Evolutionary conservation across 2,888 invertebrate genomes (phyloP).

Genomic region (Thera obeliscata): DNA sequence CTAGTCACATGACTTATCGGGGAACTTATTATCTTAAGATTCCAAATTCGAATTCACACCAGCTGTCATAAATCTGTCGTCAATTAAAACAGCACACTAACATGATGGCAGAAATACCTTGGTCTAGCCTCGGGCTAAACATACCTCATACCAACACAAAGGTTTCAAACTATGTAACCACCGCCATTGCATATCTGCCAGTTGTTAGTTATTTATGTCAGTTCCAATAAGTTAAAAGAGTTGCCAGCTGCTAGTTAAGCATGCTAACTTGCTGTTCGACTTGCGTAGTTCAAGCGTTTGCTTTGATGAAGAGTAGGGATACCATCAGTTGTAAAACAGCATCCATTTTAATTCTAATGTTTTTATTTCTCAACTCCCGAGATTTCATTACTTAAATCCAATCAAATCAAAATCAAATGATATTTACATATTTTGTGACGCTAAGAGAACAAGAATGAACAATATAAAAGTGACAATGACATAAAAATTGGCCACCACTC

Average conservation of each 20-base stretch:
- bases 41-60: not conserved
- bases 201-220: constrained; percentile 41
- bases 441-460: too few relatives aligned
- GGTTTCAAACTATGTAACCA: constrained; percentile 26
- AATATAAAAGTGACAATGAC: too few relatives aligned
- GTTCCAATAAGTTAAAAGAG: constrained; percentile 42
- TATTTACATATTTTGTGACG: too few relatives aligned
- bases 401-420: too few relatives aligned
- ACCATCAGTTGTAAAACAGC: constrained; percentile 21
- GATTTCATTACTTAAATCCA: too few relatives aligned
- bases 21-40: too few relatives aligned
- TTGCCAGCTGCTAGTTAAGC: constrained; percentile 41
- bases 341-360: too few relatives aligned
- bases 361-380: too few relatives aligned
- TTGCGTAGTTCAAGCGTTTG: constrained; percentile 28
- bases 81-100: not conserved
- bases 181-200: constrained; percentile 27
- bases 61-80: not conserved
- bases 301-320: constrained; percentile 32
- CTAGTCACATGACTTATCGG: too few relatives aligned
- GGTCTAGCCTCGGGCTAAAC: constrained; percentile 26
- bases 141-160: constrained; percentile 30
- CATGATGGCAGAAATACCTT: constrained; percentile 5
- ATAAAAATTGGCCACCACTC: too few relatives aligned
- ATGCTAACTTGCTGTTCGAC: constrained; percentile 37